Percentiles rank a stretch among this genome's conserved stretches.
Evolutionary conservation across 2,888 invertebrate genomes (phyloP).

Genomic region (Caenorhabditis sp.): DNA sequence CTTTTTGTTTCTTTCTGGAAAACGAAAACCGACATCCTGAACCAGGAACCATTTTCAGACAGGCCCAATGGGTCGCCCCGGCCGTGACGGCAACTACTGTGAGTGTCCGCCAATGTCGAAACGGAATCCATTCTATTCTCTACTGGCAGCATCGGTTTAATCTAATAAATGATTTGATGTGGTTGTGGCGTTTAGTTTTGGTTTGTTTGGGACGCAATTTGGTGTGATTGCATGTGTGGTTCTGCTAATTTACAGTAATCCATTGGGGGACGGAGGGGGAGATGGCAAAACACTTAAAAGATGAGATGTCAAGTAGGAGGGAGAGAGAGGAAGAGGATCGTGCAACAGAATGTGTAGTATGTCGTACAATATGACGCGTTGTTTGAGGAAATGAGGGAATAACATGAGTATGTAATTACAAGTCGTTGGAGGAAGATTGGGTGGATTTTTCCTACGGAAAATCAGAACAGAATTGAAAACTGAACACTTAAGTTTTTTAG

Average conservation of each 20-base stretch:
- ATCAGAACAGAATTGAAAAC: no score
- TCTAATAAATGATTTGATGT: slow-evolving; percentile 49
- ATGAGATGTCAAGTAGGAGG: slow-evolving; percentile 47
- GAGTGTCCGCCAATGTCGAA: slow-evolving; percentile 50
- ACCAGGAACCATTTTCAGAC: no score
- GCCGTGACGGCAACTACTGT: slow-evolving; percentile 58
- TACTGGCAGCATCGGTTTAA: slow-evolving; percentile 4
- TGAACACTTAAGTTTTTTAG: no score
- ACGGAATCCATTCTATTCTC: slow-evolving; percentile 24
- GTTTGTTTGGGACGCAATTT: slow-evolving; percentile 20
- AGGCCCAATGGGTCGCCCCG: slow-evolving; percentile 42
- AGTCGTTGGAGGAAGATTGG: neutral
- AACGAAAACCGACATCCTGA: no score
- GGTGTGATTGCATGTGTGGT: slow-evolving; percentile 38
- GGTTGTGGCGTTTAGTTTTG: neutral
- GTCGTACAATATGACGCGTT: slow-evolving; percentile 13
- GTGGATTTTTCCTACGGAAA: neutral
- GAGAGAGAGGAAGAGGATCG: no score
- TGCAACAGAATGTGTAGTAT: slow-evolving; percentile 27
- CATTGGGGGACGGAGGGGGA: neutral
- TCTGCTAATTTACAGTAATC: slow-evolving; percentile 55
- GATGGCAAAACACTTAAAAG: slow-evolving; percentile 49
- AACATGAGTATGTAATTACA: no score
- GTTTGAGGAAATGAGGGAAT: neutral
- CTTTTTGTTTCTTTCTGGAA: no score